These are phyloP conservation scores for Platycnemis pennipes DNA, from an alignment of 2,888 invertebrate species.

Conservation along the genomic window DNA sequence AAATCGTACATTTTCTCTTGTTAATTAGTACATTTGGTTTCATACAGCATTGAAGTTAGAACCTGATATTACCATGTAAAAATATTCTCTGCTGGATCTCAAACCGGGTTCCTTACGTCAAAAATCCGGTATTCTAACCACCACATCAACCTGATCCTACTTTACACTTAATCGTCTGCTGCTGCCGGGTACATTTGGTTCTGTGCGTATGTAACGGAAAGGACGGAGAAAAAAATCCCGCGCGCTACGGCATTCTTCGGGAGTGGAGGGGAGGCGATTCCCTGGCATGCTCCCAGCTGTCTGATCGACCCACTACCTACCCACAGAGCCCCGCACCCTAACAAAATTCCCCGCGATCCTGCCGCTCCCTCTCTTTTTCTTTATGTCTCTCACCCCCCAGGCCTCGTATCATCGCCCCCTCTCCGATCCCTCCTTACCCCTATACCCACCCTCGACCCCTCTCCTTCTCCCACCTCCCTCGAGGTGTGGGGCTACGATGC, in stretches of 20 bases:
- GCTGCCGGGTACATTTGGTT: too few relatives aligned
- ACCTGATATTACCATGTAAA: too few relatives aligned
- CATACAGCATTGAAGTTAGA: too few relatives aligned
- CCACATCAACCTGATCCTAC: too few relatives aligned
- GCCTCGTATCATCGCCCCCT: not conserved
- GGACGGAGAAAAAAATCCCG: not conserved
- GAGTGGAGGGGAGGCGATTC: not conserved
- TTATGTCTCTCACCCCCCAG: too few relatives aligned
- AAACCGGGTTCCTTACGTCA: too few relatives aligned
- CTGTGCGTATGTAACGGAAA: not conserved
- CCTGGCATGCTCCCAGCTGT: constrained; percentile 31
- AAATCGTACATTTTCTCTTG: too few relatives aligned
- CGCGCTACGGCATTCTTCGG: not conserved
- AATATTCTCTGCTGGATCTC: too few relatives aligned
- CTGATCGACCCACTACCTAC: constrained; percentile 28
- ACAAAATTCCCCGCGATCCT: constrained; percentile 26
- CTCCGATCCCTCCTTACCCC: not conserved
- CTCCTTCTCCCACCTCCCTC: not conserved
- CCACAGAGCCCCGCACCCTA: constrained; percentile 8
- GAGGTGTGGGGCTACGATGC: not conserved
- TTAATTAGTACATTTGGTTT: too few relatives aligned
- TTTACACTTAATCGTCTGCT: too few relatives aligned
- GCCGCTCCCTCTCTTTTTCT: not conserved
- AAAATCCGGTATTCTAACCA: too few relatives aligned
- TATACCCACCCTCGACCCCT: not conserved